Percentiles rank a stretch among this genome's conserved stretches.
Conservation (phyloP, 2,888 invertebrate genomes). For the Thera obeliscata region DNA sequence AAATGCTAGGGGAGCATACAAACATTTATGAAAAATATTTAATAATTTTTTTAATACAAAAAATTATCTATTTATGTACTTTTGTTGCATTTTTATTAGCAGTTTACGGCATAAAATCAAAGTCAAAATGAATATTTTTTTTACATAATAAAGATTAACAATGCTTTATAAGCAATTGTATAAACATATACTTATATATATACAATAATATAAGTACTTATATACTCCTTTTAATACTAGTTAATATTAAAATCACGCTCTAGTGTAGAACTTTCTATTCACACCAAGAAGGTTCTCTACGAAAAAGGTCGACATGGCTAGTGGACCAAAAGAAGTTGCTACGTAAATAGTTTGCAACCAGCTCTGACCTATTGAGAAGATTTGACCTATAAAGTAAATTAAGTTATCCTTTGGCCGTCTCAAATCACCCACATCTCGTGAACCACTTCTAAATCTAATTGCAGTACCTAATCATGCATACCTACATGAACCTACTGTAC, state of each 20-base stretch:
- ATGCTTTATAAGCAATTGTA: no score
- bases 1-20: background rate
- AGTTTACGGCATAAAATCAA: no score
- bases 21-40: no score
- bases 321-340: constrained; percentile 11
- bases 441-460: constrained; percentile 5
- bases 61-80: no score
- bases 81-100: no score
- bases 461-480: constrained; percentile 4
- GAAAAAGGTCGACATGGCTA: constrained; percentile 12
- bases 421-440: constrained; percentile 34
- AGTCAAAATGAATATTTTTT: no score
- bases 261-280: background rate
- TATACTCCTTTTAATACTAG: no score
- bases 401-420: constrained; percentile 27
- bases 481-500: background rate
- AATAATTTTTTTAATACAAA: no score
- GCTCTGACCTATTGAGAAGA: constrained; percentile 20
- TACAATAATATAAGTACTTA: no score
- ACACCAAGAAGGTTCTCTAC: background rate
- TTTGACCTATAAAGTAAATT: constrained; percentile 26
- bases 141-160: no score
- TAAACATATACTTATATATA: no score
- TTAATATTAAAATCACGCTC: no score
- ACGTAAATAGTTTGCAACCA: background rate